Evolutionary conservation across 2,797 vertebrate genomes (phyloP).

Genomic region (Poecile montanus): DNA sequence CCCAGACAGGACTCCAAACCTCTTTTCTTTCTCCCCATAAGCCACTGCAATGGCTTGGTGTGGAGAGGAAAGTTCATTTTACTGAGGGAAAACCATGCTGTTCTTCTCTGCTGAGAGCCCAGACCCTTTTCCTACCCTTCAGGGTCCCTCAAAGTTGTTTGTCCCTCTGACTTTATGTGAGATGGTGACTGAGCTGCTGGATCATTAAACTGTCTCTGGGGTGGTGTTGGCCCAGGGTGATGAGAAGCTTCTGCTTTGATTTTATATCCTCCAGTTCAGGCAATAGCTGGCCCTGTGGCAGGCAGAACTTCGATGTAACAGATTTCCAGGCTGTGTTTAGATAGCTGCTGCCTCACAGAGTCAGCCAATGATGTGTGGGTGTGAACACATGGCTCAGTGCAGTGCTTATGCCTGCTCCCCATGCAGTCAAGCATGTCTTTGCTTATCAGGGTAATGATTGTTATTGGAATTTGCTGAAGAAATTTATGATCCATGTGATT

Average conservation of each 20-base stretch:
- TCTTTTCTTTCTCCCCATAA: background rate
- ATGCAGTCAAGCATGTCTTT: slow-evolving; percentile 45
- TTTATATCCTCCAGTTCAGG: background rate
- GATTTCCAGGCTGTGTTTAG: background rate
- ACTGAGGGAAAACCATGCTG: rapidly evolving
- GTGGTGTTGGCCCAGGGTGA: background rate
- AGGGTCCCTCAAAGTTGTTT: background rate
- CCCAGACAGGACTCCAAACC: background rate
- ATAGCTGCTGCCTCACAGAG: background rate
- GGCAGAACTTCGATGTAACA: background rate
- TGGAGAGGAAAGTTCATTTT: background rate
- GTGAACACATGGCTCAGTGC: background rate
- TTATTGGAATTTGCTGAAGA: slow-evolving; percentile 61
- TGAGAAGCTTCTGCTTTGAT: background rate
- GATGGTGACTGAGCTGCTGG: background rate
- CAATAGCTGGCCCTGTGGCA: background rate
- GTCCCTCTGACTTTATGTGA: background rate
- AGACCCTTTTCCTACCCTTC: background rate
- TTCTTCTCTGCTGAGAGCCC: background rate
- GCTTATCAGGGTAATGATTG: slow-evolving; percentile 44
- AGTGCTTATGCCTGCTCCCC: slow-evolving; percentile 22
- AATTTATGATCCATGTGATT: slow-evolving; percentile 73
- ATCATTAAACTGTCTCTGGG: background rate
- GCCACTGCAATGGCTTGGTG: rapidly evolving
- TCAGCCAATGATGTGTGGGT: background rate